Conservation (phyloP, 2,797 vertebrate genomes). For the Macropus fuliginosus region DNA sequence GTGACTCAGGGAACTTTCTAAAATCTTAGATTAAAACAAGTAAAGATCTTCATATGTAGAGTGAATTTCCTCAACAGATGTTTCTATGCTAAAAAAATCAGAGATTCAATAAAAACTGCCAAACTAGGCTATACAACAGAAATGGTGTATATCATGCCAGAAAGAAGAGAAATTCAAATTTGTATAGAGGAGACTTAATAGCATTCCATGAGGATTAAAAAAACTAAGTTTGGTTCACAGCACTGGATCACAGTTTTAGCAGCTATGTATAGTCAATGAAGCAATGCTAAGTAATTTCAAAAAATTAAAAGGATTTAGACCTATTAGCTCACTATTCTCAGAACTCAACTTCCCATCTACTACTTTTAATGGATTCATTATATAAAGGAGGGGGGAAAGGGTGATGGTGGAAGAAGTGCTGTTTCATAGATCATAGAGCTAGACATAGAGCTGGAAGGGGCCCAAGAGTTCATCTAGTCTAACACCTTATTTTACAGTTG, state of each 20-base stretch:
- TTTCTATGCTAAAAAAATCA: not conserved
- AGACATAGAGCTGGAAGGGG: not conserved
- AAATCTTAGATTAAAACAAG: not conserved
- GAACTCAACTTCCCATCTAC: not conserved
- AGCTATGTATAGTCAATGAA: not conserved
- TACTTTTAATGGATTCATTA: not conserved
- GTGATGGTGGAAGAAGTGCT: not conserved
- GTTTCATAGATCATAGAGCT: not conserved
- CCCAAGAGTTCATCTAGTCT: too few relatives aligned
- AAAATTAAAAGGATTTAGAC: not conserved
- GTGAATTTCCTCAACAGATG: not conserved
- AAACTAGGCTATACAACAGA: not conserved
- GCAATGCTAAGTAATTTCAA: not conserved
- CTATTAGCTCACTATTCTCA: not conserved
- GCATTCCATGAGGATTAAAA: not conserved
- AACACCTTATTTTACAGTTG: not conserved
- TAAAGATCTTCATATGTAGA: not conserved
- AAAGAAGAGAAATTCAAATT: not conserved
- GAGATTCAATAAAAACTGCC: not conserved
- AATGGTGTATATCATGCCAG: not conserved
- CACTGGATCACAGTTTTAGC: not conserved
- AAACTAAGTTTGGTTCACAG: not conserved
- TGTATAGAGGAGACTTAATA: not conserved
- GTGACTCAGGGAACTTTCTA: not conserved
- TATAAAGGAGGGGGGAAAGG: not conserved